Percentiles rank a stretch among this genome's conserved stretches.
phyloP scores from a whole-genome alignment of 2,797 vertebrate species.

The Parambassis ranga region DNA sequence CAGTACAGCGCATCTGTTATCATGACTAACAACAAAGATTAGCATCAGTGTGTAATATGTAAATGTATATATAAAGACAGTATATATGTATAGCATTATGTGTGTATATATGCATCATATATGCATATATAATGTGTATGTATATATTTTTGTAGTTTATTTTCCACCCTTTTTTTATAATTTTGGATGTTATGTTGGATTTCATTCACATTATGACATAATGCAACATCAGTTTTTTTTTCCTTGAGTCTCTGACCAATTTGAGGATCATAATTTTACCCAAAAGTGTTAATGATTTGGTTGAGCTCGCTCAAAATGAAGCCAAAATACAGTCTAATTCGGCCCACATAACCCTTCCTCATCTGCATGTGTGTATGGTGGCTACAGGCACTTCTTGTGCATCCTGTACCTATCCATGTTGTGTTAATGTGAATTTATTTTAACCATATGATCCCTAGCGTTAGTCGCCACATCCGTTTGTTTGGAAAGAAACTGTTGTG shows the following conservation, averaged over 20 bases:
- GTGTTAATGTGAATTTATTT: slow-evolving; percentile 26
- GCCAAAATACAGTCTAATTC: slow-evolving; percentile 2
- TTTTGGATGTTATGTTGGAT: slow-evolving; percentile 65
- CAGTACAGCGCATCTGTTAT: slow-evolving; percentile 65
- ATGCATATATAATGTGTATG: slow-evolving; percentile 83
- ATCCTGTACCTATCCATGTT: slow-evolving; percentile 20
- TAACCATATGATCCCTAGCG: background rate
- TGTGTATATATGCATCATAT: slow-evolving; percentile 82
- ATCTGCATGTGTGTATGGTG: slow-evolving; percentile 17
- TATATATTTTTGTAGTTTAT: slow-evolving; percentile 82
- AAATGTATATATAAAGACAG: slow-evolving; percentile 79
- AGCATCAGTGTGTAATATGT: slow-evolving; percentile 78
- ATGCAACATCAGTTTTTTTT: slow-evolving; percentile 53
- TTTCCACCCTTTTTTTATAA: slow-evolving; percentile 56
- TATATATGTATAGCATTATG: slow-evolving; percentile 83
- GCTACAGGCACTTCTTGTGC: slow-evolving; percentile 1
- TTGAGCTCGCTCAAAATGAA: background rate
- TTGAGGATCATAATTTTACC: background rate
- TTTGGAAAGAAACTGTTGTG: slow-evolving; percentile 60
- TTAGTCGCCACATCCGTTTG: slow-evolving; percentile 19
- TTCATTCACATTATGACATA: slow-evolving; percentile 77
- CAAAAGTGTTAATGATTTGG: slow-evolving; percentile 7
- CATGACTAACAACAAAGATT: slow-evolving; percentile 81
- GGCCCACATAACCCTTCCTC: slow-evolving; percentile 1
- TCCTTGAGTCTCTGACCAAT: background rate